Percentiles rank a stretch among this genome's conserved stretches.
Conservation (phyloP, 2,888 invertebrate genomes). For the Piscicola geometra region DNA sequence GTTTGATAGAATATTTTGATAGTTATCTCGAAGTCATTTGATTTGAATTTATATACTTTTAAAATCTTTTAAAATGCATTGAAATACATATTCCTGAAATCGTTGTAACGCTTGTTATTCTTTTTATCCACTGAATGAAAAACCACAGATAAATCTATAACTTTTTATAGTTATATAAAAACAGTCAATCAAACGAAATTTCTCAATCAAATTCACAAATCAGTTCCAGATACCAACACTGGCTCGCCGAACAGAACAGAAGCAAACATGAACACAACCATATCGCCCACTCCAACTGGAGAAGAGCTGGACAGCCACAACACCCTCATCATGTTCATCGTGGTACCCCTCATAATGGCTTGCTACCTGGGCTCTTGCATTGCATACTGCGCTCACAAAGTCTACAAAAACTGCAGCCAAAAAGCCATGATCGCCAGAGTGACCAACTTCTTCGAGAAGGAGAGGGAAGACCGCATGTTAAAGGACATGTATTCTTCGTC, state of each 20-base stretch:
- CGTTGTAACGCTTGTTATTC: too few species aligned
- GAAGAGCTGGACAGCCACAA: not conserved
- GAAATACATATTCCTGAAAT: too few species aligned
- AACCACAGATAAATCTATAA: too few species aligned
- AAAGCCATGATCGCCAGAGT: not conserved
- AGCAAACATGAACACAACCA: not conserved
- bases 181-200: not conserved
- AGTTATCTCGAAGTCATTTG: too few species aligned
- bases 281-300: not conserved
- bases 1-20: too few species aligned
- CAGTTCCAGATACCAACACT: not conserved
- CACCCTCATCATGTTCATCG: not conserved
- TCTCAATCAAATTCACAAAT: not conserved
- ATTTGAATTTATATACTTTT: too few species aligned
- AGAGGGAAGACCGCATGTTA: not conserved
- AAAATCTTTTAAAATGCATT: too few species aligned
- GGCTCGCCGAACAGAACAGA: not conserved
- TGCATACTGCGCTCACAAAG: slow-evolving; percentile 19
- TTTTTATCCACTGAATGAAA: too few species aligned
- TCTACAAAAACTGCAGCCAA: slow-evolving; percentile 22
- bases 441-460: not conserved
- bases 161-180: too few species aligned
- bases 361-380: slow-evolving; percentile 29
- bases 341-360: slow-evolving; percentile 5
- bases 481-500: not conserved